Evolutionary conservation across 2,888 invertebrate genomes (phyloP).

Genomic region (Dimorphilus gyrociliatus): DNA sequence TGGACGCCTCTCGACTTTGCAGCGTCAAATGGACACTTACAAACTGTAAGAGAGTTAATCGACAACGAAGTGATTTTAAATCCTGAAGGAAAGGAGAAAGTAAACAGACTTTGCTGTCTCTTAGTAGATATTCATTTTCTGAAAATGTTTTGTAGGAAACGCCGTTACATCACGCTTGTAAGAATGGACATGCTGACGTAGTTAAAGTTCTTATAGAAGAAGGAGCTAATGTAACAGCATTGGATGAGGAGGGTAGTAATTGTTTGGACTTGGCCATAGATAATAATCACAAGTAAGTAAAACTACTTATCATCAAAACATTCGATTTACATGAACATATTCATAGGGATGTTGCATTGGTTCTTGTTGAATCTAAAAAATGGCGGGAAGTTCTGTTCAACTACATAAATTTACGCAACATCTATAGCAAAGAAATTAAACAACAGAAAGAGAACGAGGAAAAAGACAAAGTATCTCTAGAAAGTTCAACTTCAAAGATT

Average conservation of each 20-base stretch:
- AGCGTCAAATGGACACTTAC: constrained; percentile 1
- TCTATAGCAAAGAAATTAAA: too few species aligned
- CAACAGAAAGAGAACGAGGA: too few species aligned
- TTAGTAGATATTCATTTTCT: not conserved
- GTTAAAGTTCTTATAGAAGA: constrained; percentile 14
- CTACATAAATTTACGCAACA: too few species aligned
- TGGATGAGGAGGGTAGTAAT: constrained; percentile 12
- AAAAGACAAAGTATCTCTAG: too few species aligned
- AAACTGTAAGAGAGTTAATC: constrained; percentile 3
- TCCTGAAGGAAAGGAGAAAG: constrained; percentile 4
- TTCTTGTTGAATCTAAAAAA: too few species aligned
- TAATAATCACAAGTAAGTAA: constrained; percentile 5
- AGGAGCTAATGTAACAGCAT: constrained; percentile 13
- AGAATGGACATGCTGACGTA: constrained; percentile 12
- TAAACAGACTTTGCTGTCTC: not conserved
- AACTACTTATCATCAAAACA: too few species aligned
- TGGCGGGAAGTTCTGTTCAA: too few species aligned
- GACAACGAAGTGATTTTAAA: constrained; percentile 5
- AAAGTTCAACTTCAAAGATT: too few species aligned
- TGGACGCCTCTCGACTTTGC: constrained; percentile 7
- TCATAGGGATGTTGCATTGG: too few species aligned
- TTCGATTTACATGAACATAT: too few species aligned
- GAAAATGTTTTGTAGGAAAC: constrained; percentile 10
- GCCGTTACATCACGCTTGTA: constrained; percentile 22
- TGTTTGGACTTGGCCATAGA: constrained; percentile 19